phyloP scores from a whole-genome alignment of 2,888 invertebrate genomes.

The Papilio elwesi region DNA sequence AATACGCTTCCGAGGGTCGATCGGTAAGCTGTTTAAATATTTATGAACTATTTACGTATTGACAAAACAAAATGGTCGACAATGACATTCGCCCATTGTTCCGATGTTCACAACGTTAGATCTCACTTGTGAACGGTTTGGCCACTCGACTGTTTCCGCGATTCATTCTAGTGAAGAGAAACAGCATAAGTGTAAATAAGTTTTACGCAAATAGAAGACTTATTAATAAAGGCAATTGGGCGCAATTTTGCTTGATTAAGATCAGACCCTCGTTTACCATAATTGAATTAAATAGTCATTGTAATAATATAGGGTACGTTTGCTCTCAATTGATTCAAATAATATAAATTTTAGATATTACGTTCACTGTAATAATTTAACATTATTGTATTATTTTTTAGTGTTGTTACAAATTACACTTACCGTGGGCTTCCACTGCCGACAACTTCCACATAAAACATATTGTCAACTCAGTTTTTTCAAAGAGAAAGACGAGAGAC shows the following conservation, averaged over 20 bases:
- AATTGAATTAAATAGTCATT: constrained; percentile 17
- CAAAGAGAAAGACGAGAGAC: too few relatives aligned
- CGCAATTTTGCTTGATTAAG: neutral
- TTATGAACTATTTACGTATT: constrained; percentile 77
- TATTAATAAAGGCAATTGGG: neutral
- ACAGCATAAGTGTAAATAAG: neutral
- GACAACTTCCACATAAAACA: too few relatives aligned
- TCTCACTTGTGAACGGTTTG: constrained; percentile 59
- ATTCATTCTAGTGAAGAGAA: constrained; percentile 40
- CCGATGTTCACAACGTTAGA: constrained; percentile 51
- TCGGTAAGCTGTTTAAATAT: constrained; percentile 76
- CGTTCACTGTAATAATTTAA: neutral
- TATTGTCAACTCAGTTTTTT: too few relatives aligned
- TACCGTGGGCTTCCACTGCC: too few relatives aligned
- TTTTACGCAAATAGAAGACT: neutral
- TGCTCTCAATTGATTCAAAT: constrained; percentile 9
- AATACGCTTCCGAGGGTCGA: constrained; percentile 61
- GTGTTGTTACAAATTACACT: too few relatives aligned
- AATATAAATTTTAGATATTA: constrained; percentile 3
- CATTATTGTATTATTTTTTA: too few relatives aligned
- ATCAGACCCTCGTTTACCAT: neutral
- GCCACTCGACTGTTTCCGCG: constrained; percentile 73
- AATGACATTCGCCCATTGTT: constrained; percentile 66
- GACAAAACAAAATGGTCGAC: constrained; percentile 75
- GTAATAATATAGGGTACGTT: constrained; percentile 4